Base-by-base conservation (phyloP, 2,888 invertebrate species). In the Microchrysa polita region DNA sequence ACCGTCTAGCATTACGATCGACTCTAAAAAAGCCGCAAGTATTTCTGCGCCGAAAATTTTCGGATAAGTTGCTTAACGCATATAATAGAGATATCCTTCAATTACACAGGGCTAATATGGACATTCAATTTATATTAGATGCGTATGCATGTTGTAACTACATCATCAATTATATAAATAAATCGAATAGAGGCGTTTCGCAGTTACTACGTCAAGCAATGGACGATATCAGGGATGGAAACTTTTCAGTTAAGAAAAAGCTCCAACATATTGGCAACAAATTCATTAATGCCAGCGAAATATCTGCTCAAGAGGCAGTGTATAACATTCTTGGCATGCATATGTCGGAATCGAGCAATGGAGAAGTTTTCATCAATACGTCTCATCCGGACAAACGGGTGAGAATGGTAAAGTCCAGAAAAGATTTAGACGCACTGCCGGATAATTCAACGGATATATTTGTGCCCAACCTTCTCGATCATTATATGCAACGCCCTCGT, bases 111-210 rank as follows among this genome's bases (percentile, higher is more conserved):
- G 80, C 82, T 5, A 83, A 82, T 73, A 80, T 81, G 78, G 83
- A 83, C 76, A 76, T 81, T n/a, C 83, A 83, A 73, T 83, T 78
- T 77, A 79, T 82, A 1, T 63, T 79, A 14, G 80, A 82, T 77
- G 76, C 79, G 44, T 82, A 81, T 78, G 79, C 80, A 59, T 80
- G 81, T 74, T 79, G 80, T 14, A 75, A 78, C n/a, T 83, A 82
- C 73, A 79, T 82, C 44, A 78, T 79, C 2, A 75, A 79, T 65
- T 79, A 80, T 76, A 78, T 80, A 22, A 78, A 76, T 48, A 80
- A 79, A 74, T 59, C 73, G 52, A 48, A 73, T 20, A 27, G 74
- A 44, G 77, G 76, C 53, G 63, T 77, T 44, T 77, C 77, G 34
- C 67, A 74, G 53, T 44, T 79, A 48, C 42, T 78, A 74, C 67